phyloP scores from a whole-genome alignment of 2,113 vertebrate genomes.

The Turdus rufiventris region DNA sequence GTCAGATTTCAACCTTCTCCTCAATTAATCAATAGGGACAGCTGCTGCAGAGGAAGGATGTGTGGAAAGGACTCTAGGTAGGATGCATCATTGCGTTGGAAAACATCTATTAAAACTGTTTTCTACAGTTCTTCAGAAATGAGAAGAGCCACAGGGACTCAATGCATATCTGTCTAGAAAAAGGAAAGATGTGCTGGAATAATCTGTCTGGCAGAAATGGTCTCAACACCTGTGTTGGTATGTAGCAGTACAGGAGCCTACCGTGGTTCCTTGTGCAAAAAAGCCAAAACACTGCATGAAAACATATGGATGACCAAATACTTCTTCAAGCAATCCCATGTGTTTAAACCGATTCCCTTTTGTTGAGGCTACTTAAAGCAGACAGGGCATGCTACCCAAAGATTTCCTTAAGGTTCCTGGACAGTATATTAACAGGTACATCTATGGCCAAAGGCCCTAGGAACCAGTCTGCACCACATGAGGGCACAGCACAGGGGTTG shows the following conservation, averaged over 20 bases:
- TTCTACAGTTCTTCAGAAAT: background rate
- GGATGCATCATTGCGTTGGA: background rate
- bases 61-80: background rate
- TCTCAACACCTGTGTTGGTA: background rate
- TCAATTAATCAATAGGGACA: background rate
- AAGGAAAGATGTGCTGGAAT: background rate
- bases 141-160: background rate
- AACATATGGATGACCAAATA: background rate
- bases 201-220: background rate
- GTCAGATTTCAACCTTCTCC: background rate
- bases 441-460: background rate
- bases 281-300: background rate
- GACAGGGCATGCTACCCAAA: background rate
- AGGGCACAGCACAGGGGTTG: background rate
- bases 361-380: background rate
- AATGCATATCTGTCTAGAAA: background rate
- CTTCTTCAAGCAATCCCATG: background rate
- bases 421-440: background rate
- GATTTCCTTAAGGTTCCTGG: background rate
- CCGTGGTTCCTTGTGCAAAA: background rate
- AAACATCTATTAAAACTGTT: background rate
- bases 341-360: background rate
- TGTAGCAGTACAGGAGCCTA: background rate
- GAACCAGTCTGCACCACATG: background rate
- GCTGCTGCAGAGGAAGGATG: background rate